phyloP scores from a whole-genome alignment of 2,888 invertebrate species.

The Iphiclides podalirius region DNA sequence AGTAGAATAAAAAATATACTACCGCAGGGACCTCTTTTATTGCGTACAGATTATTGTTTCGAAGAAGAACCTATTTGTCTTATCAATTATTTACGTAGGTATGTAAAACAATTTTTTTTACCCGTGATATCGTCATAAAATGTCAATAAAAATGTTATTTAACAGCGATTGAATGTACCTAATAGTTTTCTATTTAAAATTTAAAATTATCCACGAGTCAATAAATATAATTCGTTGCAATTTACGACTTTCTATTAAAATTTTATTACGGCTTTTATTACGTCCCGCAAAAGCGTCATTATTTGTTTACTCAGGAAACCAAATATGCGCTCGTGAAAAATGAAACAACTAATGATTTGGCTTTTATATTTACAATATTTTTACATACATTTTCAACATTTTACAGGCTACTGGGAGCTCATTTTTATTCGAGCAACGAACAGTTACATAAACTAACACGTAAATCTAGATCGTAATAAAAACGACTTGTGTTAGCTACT shows the following conservation, averaged over 20 bases:
- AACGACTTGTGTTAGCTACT: conserved; percentile 71
- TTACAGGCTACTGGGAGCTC: conserved; percentile 79
- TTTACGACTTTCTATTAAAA: conserved; percentile 32
- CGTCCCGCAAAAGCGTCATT: conserved; percentile 34
- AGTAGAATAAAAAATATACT: no score
- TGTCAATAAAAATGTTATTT: neutral
- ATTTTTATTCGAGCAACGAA: conserved; percentile 80
- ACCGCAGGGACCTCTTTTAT: no score
- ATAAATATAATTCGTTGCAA: neutral
- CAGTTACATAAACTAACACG: conserved; percentile 79
- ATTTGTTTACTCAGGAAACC: conserved; percentile 39
- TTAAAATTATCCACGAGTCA: neutral
- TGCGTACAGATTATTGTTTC: no score
- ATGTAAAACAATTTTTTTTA: no score
- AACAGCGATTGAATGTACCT: neutral
- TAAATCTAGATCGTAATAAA: conserved; percentile 79
- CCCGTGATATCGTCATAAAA: no score
- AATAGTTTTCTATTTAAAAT: neutral
- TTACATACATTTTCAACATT: conserved; percentile 78
- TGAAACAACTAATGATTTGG: conserved; percentile 66
- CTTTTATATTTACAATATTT: conserved; percentile 77
- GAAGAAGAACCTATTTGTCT: no score
- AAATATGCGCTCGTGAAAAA: conserved; percentile 51
- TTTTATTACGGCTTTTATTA: conserved; percentile 38
- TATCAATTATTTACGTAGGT: no score